phyloP scores from a whole-genome alignment of 1,140 invertebrate species.

The Formica selysi region DNA sequence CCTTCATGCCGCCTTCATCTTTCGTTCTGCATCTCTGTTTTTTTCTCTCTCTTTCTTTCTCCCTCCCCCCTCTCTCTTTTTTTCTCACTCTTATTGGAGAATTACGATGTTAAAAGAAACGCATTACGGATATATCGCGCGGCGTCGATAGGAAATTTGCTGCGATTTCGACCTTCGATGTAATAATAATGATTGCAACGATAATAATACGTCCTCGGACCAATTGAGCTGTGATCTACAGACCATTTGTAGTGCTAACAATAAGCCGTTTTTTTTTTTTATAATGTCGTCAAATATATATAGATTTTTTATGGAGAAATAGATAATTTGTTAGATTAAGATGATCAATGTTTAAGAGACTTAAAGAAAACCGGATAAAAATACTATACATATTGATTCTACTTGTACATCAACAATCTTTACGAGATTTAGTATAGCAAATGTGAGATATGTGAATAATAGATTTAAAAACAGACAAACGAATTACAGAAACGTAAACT shows the following conservation, averaged over 20 bases:
- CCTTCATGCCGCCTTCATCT: conserved; percentile 33
- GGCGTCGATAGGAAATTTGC: conserved; percentile 17
- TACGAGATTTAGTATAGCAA: not conserved
- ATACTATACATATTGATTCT: not conserved
- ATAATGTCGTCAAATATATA: not conserved
- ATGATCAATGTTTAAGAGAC: not conserved
- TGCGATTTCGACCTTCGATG: conserved; percentile 17
- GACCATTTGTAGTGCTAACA: not conserved
- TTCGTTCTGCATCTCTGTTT: conserved; percentile 47
- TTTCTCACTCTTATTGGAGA: conserved; percentile 9
- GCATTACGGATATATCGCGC: conserved; percentile 1
- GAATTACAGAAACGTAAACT: not conserved
- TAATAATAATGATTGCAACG: conserved; percentile 29
- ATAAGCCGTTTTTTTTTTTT: not conserved
- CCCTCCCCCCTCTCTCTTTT: not conserved
- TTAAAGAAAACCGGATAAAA: not conserved
- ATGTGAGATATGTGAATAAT: not conserved
- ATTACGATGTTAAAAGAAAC: conserved; percentile 67
- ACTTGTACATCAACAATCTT: not conserved
- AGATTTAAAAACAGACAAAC: not conserved
- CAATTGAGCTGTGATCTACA: not conserved
- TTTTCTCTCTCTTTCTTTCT: conserved; percentile 13
- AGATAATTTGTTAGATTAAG: not conserved
- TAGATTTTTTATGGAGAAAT: no score
- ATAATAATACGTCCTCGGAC: not conserved